Base-by-base conservation (phyloP, 2,113 vertebrate species). In the Pimephales promelas region DNA sequence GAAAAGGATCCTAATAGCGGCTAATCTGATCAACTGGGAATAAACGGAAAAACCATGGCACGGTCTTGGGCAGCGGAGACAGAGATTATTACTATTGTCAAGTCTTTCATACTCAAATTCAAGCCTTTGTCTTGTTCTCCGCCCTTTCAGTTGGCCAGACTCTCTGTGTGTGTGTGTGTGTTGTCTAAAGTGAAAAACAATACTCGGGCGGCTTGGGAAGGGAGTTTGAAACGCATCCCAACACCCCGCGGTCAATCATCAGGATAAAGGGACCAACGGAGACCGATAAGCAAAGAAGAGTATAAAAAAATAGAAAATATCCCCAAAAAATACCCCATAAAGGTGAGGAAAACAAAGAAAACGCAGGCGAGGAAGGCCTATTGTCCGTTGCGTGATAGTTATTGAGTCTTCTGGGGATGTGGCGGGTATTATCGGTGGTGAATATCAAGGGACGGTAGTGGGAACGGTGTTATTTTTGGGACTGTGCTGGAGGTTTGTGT, bases 1-100 rank as follows among this genome's bases (percentile, higher is more conserved):
- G 74, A 78, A 84, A 77, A 78, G 61, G 54, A 78, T 84, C 49
- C 74, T 84, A 84, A 77, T 84, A 78, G 61, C 11, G 45, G 82
- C 74, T 84, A 84, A 84, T 83, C 82, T 83, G 43, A 26, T 66
- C 45, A 26, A 4, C 6, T 83, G 82, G 31, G 47, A 66, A 66
- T 28, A 57, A 77, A 45, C 7, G 47, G 45, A 57, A 43, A 61
- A 43, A 78, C 7, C 54, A 26, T 4, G 1, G 22, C 22, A 10
- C 61, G n/a, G 76, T 28, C 56, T 45, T 62, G 56, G 43, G 45
- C 71, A 24, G 22, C 40, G 11, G 36, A 40, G 49, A 76, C 74
- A 24, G 13, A 14, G 76, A 79, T 79, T 62, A 62, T 45, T 26
- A 59, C 75, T 43, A 78, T 78, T 78, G 75, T 59, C 13, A 18